A percentile compares a stretch with the other conserved stretches of the same genome.
Conservation (phyloP, 2,888 invertebrate species). For the Athalia circularis region DNA sequence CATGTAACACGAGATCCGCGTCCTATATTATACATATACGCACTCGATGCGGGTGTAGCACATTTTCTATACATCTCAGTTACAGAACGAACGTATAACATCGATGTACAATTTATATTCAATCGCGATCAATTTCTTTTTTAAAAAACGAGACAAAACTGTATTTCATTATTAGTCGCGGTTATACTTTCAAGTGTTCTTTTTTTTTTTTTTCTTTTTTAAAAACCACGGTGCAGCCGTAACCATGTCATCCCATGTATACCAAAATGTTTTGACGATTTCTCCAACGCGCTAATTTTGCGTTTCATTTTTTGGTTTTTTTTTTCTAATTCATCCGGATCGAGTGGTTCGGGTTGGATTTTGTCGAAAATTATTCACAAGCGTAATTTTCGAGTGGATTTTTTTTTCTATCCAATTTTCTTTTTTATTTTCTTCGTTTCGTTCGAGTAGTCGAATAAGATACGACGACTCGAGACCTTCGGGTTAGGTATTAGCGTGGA, state of each 20-base stretch:
- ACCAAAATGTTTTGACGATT: too few species aligned
- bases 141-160: too few species aligned
- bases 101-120: neutral
- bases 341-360: too few species aligned
- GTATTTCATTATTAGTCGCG: too few species aligned
- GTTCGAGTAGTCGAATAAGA: neutral
- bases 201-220: too few species aligned
- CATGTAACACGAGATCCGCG: conserved; percentile 63
- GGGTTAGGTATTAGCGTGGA: conserved; percentile 17
- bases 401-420: neutral
- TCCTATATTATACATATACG: conserved; percentile 56
- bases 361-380: neutral
- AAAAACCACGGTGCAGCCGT: too few species aligned
- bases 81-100: neutral
- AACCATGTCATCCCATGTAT: too few species aligned
- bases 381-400: neutral
- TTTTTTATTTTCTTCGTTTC: neutral
- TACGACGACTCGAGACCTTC: neutral
- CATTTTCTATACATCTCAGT: neutral
- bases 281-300: too few species aligned
- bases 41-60: conserved; percentile 57
- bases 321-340: too few species aligned
- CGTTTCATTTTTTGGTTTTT: too few species aligned
- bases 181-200: too few species aligned
- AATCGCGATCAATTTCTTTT: neutral